phyloP scores from a whole-genome alignment of 2,113 vertebrate species.

The Garra rufa region DNA sequence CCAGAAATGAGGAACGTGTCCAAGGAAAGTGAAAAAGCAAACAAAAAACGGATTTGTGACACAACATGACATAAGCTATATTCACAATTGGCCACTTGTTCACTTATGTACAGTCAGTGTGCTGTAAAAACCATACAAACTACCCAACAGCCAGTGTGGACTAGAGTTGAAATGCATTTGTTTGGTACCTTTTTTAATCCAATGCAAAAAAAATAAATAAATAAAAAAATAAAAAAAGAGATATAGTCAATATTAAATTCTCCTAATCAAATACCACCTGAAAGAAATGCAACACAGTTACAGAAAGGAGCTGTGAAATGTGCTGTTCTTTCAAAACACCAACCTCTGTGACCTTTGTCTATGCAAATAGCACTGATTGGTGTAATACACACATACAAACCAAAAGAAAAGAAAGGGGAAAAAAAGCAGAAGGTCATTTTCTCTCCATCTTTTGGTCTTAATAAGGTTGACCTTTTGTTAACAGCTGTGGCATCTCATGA shows the following conservation, averaged over 20 bases:
- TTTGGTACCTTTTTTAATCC: background rate
- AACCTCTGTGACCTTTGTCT: slow-evolving; percentile 26
- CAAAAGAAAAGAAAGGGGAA: background rate
- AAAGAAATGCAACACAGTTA: background rate
- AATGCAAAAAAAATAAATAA: too few relatives aligned
- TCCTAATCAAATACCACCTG: slow-evolving; percentile 7
- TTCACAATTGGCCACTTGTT: background rate
- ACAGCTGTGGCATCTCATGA: slow-evolving; percentile 66
- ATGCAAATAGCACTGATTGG: slow-evolving; percentile 41
- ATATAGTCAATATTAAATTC: too few relatives aligned
- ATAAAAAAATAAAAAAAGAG: too few relatives aligned
- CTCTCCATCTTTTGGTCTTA: slow-evolving; percentile 47
- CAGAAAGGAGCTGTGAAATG: too few relatives aligned
- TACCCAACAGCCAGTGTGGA: background rate
- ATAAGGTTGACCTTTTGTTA: slow-evolving; percentile 62
- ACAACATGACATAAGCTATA: background rate
- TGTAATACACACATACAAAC: slow-evolving; percentile 25
- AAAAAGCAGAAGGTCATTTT: slow-evolving; percentile 34
- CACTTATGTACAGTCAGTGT: background rate
- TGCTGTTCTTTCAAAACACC: slow-evolving; percentile 1
- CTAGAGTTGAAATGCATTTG: background rate
- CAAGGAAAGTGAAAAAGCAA: background rate
- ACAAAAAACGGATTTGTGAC: background rate
- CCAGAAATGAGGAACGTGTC: slow-evolving; percentile 4
- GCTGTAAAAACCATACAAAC: background rate